Base-by-base conservation (phyloP, 2,888 invertebrate species). In the Hoplodrina blanda region DNA sequence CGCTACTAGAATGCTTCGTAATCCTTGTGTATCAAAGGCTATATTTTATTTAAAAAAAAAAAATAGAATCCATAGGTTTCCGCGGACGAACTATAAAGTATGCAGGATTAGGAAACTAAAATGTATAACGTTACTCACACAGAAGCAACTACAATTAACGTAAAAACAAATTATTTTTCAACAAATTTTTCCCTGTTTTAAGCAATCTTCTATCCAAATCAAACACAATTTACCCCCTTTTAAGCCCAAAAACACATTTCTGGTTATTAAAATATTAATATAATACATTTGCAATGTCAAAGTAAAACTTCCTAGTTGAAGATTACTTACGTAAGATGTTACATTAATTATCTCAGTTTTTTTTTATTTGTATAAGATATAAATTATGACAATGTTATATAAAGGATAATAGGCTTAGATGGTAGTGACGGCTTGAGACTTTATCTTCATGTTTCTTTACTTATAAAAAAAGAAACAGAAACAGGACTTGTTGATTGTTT, bases 281-380 rank as follows among this genome's bases (percentile, higher is more conserved):
- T 30, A 78, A 70, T 52, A 52, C 62, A n/a, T 50, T 44, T 7
- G 13, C 76, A 82, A 80, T 69, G 76, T 49, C 83, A 80, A 50
- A 68, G 19, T 46, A 54, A 50, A 62, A 69, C 76, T 82, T 80
- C 83, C 83, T 80, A 17, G 37, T 55, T 37, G 49, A 64, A 46
- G 41, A 62, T 82, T 82, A 69, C 37, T 80, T 82, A 69, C 37
- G 52, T 79, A 66, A 80, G 2, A 4, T 53, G n/a, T 79, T 67
- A 73, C 52, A 54, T 30, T 52, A 30, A 25, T 64, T 73, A 62
- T 67, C 66, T 59, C 50, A 6, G 44, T 61, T 53, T 73, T 54
- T 57, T 52, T 50, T 67, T 73, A 69, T 81, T 80, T 80, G 53
- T 55, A n/a, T 17, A 63, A 50, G 62, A 69, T 64, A 77, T 57